Evolutionary conservation across 2,113 vertebrate species (phyloP).

Genomic region (Ictalurus punctatus): DNA sequence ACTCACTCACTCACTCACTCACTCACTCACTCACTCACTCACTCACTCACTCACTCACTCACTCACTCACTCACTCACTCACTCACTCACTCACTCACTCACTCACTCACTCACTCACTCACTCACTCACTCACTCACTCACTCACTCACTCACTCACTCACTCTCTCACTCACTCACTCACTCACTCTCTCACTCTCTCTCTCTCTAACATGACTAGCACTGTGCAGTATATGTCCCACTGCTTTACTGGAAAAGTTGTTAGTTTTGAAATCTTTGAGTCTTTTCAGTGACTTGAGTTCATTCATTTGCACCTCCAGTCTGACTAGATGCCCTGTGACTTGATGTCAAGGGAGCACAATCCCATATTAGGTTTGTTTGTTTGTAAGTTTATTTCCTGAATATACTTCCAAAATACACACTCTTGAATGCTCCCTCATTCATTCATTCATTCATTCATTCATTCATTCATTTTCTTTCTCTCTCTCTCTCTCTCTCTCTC

Average conservation of each 20-base stretch:
- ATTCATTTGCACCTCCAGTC: not conserved
- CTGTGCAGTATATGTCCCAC: not conserved
- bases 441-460: too few species aligned
- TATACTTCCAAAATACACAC: not conserved
- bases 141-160: too few species aligned
- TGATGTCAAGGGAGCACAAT: slow-evolving; percentile 58
- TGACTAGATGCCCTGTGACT: slow-evolving; percentile 68
- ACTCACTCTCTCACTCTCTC: too few species aligned
- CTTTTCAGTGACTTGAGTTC: not conserved
- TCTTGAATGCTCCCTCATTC: not conserved
- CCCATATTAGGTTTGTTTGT: slow-evolving; percentile 26
- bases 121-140: too few species aligned
- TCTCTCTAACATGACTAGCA: not conserved
- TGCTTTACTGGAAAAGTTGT: too few species aligned
- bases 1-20: not conserved
- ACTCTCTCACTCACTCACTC: too few species aligned
- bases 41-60: too few species aligned
- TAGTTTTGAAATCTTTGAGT: not conserved
- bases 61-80: too few species aligned
- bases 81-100: too few species aligned
- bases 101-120: too few species aligned
- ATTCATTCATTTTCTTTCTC: too few species aligned
- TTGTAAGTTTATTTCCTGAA: not conserved
- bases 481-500: not conserved
- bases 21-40: not conserved